phyloP scores from a whole-genome alignment of 2,888 invertebrate species.

The Dicycla oo region DNA sequence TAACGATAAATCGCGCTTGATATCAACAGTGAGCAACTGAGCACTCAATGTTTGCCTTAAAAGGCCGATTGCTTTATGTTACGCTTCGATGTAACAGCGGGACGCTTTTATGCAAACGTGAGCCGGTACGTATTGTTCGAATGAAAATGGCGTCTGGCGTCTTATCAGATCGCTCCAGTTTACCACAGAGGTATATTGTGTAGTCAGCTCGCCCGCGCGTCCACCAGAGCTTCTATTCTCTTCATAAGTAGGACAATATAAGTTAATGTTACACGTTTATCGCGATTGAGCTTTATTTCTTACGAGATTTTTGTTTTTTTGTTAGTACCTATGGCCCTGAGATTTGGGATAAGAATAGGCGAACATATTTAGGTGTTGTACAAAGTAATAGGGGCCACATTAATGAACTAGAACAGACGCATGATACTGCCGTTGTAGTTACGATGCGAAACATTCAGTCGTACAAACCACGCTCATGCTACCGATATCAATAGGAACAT shows the following conservation, averaged over 20 bases:
- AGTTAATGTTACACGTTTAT: conserved; percentile 38
- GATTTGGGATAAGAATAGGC: not conserved
- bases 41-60: conserved; percentile 49
- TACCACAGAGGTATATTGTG: conserved; percentile 61
- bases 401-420: not conserved
- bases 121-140: conserved; percentile 63
- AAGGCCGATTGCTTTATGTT: conserved; percentile 52
- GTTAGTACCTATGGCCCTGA: not conserved
- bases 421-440: not conserved
- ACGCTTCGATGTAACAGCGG: conserved; percentile 62
- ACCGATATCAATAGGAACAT: not conserved
- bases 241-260: conserved; percentile 47
- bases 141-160: conserved; percentile 61
- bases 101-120: conserved; percentile 62
- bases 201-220: conserved; percentile 45
- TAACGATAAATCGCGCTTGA: conserved; percentile 48
- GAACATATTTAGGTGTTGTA: not conserved
- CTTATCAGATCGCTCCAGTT: conserved; percentile 71
- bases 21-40: conserved; percentile 41
- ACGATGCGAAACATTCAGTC: not conserved
- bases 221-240: conserved; percentile 49
- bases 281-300: conserved; percentile 21
- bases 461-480: not conserved
- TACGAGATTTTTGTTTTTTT: not conserved
- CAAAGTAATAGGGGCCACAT: not conserved